Evolutionary conservation across 1,140 invertebrate species (phyloP).

Genomic region (Heliconius congener): DNA sequence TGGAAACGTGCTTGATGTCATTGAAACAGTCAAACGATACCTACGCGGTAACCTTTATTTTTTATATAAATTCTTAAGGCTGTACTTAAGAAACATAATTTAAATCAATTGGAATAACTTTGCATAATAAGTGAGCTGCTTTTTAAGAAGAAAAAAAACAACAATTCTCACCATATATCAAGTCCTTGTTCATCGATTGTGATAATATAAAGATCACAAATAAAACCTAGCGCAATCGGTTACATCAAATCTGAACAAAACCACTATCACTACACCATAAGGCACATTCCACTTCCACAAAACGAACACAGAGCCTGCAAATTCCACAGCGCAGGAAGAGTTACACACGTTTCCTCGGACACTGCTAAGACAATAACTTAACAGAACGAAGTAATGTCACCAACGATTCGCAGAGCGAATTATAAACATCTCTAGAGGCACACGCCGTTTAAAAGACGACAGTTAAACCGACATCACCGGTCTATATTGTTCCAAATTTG

Average conservation of each 20-base stretch:
- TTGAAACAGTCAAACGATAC: conserved; percentile 28
- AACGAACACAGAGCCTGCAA: conserved; percentile 65
- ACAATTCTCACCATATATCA: conserved; percentile 68
- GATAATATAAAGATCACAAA: conserved; percentile 17
- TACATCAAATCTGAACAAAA: conserved; percentile 30
- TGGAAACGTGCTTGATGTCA: conserved; percentile 23
- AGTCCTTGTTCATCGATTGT: conserved; percentile 30
- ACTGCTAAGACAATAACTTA: conserved; percentile 70
- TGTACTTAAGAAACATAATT: not conserved
- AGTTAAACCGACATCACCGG: conserved; percentile 73
- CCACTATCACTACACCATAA: conserved; percentile 61
- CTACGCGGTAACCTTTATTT: conserved; percentile 35
- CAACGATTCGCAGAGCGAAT: conserved; percentile 71
- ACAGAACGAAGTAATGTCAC: conserved; percentile 70
- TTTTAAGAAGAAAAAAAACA: not conserved
- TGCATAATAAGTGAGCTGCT: not conserved
- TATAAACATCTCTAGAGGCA: conserved; percentile 56
- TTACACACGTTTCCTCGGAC: conserved; percentile 76
- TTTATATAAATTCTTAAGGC: conserved; percentile 22
- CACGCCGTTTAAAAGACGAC: conserved; percentile 65
- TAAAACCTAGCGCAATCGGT: conserved; percentile 19
- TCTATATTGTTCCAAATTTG: conserved; percentile 73
- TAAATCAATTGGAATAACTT: conserved; percentile 1
- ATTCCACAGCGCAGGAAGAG: conserved; percentile 67
- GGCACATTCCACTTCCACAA: conserved; percentile 71